Percentiles rank a stretch among this genome's conserved stretches.
Evolutionary conservation across 1,140 invertebrate species (phyloP).

Genomic region (Dinoponera quadriceps): DNA sequence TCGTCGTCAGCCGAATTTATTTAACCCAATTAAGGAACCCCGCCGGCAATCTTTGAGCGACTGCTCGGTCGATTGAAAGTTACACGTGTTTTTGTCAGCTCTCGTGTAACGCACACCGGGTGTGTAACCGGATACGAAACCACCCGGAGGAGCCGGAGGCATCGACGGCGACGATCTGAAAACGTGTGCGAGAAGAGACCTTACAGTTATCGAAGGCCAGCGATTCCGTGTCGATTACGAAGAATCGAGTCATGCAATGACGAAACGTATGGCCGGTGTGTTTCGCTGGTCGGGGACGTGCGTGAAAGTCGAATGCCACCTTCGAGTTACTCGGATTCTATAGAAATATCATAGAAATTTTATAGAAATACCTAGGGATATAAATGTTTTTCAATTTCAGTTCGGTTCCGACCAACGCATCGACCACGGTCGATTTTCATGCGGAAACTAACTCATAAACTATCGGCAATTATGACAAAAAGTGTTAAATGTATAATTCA

Average conservation of each 20-base stretch:
- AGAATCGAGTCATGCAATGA: slow-evolving; percentile 50
- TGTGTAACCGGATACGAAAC: slow-evolving; percentile 75
- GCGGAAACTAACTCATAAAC: too few relatives aligned
- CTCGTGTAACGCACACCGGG: slow-evolving; percentile 71
- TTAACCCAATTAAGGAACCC: slow-evolving; percentile 77
- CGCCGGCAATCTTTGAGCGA: slow-evolving; percentile 73
- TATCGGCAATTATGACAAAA: not conserved
- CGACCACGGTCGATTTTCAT: not conserved
- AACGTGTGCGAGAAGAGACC: slow-evolving; percentile 64
- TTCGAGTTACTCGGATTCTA: not conserved
- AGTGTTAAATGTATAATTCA: not conserved
- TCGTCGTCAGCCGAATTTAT: slow-evolving; percentile 64
- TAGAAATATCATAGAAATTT: too few relatives aligned
- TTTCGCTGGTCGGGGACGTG: not conserved
- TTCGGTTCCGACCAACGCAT: too few relatives aligned
- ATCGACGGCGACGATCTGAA: slow-evolving; percentile 33
- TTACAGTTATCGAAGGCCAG: slow-evolving; percentile 53
- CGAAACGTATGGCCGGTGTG: not conserved
- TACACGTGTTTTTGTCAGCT: slow-evolving; percentile 82
- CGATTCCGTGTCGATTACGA: slow-evolving; percentile 52
- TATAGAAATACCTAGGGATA: too few relatives aligned
- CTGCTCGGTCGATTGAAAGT: slow-evolving; percentile 79
- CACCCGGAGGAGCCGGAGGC: slow-evolving; percentile 51
- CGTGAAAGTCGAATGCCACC: not conserved
- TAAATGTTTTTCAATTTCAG: too few relatives aligned